Evolutionary conservation across 2,888 invertebrate genomes (phyloP).

Genomic region (Coleophora flavipennella): DNA sequence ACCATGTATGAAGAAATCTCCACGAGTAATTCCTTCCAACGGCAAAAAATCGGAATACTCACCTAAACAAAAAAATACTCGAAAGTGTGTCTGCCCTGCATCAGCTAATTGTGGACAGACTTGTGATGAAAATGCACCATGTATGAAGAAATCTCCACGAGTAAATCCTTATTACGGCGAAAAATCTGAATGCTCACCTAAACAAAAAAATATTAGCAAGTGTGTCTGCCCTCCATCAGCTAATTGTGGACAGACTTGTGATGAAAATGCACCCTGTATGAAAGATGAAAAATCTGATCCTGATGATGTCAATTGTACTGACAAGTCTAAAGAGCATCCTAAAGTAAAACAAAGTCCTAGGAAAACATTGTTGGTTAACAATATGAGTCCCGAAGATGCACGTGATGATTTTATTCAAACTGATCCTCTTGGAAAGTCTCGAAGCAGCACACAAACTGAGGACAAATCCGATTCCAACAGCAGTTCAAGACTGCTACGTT

Average conservation of each 20-base stretch:
- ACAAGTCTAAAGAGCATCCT: background rate
- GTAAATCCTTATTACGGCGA: background rate
- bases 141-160: too few relatives aligned
- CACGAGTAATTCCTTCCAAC: too few relatives aligned
- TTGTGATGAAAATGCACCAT: background rate
- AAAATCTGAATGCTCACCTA: background rate
- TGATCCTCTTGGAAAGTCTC: background rate
- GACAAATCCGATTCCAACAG: slow-evolving; percentile 2
- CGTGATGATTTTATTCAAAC: background rate
- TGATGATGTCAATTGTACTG: background rate
- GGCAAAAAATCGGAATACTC: background rate
- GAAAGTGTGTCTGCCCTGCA: background rate
- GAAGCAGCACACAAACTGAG: slow-evolving; percentile 4
- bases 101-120: background rate
- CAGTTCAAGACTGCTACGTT: too few relatives aligned
- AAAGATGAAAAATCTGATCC: background rate
- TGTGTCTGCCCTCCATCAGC: background rate
- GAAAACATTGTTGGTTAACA: background rate
- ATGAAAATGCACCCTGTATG: background rate
- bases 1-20: background rate
- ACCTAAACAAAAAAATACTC: background rate
- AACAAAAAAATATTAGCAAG: background rate
- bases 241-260: background rate
- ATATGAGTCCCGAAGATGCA: background rate
- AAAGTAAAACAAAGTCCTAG: background rate